phyloP scores from a whole-genome alignment of 2,797 vertebrate genomes.

The Scyliorhinus canicula region DNA sequence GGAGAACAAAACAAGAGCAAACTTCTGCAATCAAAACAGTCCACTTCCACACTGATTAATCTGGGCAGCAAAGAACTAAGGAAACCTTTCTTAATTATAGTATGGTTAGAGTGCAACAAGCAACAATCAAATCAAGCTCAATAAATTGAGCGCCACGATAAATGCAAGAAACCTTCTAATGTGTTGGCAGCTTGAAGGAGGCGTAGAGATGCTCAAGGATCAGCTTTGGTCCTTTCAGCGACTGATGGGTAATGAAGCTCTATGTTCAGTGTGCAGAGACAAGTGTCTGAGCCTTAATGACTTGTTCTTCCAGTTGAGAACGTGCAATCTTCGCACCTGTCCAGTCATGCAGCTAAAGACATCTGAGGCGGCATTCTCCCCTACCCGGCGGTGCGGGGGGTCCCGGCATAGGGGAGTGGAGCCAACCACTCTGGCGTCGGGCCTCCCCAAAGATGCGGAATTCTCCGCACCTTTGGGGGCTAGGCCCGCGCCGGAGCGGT shows the following conservation, averaged over 20 bases:
- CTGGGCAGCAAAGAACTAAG: neutral
- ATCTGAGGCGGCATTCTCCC: too few relatives aligned
- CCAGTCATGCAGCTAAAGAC: neutral
- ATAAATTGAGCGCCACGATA: neutral
- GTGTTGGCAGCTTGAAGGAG: neutral
- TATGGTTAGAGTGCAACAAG: neutral
- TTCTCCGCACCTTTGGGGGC: too few relatives aligned
- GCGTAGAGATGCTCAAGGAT: neutral
- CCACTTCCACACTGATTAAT: neutral
- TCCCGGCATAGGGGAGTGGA: too few relatives aligned
- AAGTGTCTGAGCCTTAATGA: neutral
- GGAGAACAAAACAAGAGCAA: neutral
- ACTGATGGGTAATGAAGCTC: neutral
- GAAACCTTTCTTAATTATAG: neutral
- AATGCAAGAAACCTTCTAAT: neutral
- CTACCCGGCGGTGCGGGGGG: too few relatives aligned
- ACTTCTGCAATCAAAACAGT: neutral
- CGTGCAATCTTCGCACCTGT: neutral
- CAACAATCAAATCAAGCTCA: conserved; percentile 10
- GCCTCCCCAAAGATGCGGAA: too few relatives aligned
- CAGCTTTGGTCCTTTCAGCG: neutral
- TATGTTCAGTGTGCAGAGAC: neutral
- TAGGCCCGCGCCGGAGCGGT: too few relatives aligned
- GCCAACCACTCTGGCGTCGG: too few relatives aligned
- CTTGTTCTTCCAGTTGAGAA: neutral